Evolutionary conservation across 2,888 invertebrate species (phyloP), one percentile per base, ranked within the genome.

Genomic region (Desoria tigrina): DNA sequence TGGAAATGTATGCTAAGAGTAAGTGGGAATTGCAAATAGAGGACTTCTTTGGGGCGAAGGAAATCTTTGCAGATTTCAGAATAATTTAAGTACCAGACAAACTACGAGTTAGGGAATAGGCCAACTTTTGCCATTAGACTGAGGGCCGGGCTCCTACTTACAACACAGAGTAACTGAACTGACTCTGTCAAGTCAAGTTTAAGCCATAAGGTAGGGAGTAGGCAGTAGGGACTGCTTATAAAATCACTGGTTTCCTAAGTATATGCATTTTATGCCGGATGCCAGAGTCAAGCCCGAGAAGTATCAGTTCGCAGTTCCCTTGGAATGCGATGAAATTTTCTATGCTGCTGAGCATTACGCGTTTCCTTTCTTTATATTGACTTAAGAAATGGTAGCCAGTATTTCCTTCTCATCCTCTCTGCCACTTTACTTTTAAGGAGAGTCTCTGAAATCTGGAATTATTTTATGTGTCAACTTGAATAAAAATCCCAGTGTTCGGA

Each of bases 91-190:
- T 32, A 32, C 21, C 21, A 24, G 39, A 37, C 55, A 57, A 42
- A 37, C 27, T 42, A 37, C 24, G 57, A 57, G 57, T 37, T 42
- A 11, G 42, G 24, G 24, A 57, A 57, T 37, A 57, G 57, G 37
- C 39, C 57, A 57, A 57, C 57, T 57, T 57, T 57, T 42, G 57
- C 42, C 57, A 57, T 57, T 57, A 57, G 32, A 51, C 21, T 45
- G n/a, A 11, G 32, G 32, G n/a, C n/a, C n/a, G n/a, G n/a, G n/a
- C n/a, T n/a, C n/a, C n/a, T n/a, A n/a, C n/a, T n/a, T n/a, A n/a
- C n/a, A 32, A 32, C 32, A 32, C 4, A 32, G 32, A 32, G 4
- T 4, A 32, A 32, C 32, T 11, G 11, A 32, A 32, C 32, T 32
- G 32, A 32, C 32, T 32, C 6, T 32, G 32, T 32, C 32, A 32